phyloP scores from a whole-genome alignment of 1,140 invertebrate species.

The Drosophila tsacasi region DNA sequence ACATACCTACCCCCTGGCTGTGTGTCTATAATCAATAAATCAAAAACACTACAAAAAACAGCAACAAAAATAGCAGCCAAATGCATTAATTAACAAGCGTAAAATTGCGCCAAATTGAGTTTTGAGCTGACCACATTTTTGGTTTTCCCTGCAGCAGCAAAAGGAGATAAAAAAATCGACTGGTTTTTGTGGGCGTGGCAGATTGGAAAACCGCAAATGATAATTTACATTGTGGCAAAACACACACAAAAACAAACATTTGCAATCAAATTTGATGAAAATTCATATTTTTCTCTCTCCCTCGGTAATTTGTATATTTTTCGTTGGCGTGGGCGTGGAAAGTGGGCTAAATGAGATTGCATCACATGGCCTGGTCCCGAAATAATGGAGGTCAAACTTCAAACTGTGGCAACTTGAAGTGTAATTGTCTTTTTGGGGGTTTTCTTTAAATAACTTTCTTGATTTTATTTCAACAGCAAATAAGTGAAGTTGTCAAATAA shows the following conservation, averaged over 20 bases:
- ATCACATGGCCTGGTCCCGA: slow-evolving; percentile 29
- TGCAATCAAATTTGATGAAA: slow-evolving; percentile 52
- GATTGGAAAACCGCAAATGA: slow-evolving; percentile 58
- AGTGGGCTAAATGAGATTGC: slow-evolving; percentile 38
- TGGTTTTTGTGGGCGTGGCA: slow-evolving; percentile 27
- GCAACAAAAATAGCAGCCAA: slow-evolving; percentile 29
- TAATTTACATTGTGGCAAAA: slow-evolving; percentile 43
- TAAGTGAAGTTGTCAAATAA: background rate
- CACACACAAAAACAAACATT: slow-evolving; percentile 16
- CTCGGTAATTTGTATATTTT: slow-evolving; percentile 29
- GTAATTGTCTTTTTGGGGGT: slow-evolving; percentile 40
- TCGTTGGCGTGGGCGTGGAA: slow-evolving; percentile 40
- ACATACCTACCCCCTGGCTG: background rate
- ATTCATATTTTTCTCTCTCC: slow-evolving; percentile 29
- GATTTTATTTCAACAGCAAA: background rate
- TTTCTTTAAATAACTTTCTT: slow-evolving; percentile 1
- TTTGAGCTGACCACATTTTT: slow-evolving; percentile 45
- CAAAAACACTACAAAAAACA: slow-evolving; percentile 19
- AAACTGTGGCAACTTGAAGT: slow-evolving; percentile 6
- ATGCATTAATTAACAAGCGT: slow-evolving; percentile 73
- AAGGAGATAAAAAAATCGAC: background rate
- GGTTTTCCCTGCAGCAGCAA: slow-evolving; percentile 17
- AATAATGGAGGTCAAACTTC: slow-evolving; percentile 34
- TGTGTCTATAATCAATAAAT: slow-evolving; percentile 44
- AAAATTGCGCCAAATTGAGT: slow-evolving; percentile 64